Conservation (phyloP, 2,797 vertebrate species). For the Octomys mimax region DNA sequence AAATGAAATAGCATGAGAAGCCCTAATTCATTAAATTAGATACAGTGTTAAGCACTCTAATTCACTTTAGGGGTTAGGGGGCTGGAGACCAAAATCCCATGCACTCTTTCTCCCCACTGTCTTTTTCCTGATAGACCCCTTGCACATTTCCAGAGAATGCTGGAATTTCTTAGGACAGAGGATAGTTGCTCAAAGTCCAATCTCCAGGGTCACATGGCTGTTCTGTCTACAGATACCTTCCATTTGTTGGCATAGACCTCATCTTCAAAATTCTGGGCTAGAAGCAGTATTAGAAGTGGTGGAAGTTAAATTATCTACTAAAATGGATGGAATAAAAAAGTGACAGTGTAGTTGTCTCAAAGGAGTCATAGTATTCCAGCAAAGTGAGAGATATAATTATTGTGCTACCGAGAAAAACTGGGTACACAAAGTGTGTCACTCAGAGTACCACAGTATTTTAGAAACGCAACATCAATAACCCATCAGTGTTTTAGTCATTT, state of each 20-base stretch:
- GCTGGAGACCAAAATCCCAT: neutral
- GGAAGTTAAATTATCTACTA: constrained; percentile 65
- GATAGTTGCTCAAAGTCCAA: neutral
- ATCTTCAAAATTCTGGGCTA: neutral
- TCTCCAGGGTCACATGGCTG: neutral
- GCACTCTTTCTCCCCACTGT: neutral
- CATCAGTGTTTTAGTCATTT: constrained; percentile 74
- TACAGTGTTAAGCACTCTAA: neutral
- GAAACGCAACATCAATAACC: constrained; percentile 35
- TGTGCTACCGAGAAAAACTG: neutral
- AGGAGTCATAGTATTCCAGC: constrained; percentile 34
- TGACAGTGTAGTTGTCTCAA: constrained; percentile 51
- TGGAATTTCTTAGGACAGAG: neutral
- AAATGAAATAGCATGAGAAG: constrained; percentile 12
- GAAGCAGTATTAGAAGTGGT: constrained; percentile 64
- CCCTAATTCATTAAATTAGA: neutral
- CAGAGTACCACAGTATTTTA: neutral
- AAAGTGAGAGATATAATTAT: constrained; percentile 32
- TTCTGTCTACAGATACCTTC: neutral
- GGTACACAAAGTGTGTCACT: neutral
- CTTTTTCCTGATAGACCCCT: neutral
- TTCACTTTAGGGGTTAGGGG: neutral
- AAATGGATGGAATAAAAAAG: constrained; percentile 71
- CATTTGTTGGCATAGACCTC: neutral
- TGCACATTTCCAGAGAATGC: neutral